Evolutionary conservation across 1,140 invertebrate species (phyloP).

Genomic region (Philotrypesis tridentata): DNA sequence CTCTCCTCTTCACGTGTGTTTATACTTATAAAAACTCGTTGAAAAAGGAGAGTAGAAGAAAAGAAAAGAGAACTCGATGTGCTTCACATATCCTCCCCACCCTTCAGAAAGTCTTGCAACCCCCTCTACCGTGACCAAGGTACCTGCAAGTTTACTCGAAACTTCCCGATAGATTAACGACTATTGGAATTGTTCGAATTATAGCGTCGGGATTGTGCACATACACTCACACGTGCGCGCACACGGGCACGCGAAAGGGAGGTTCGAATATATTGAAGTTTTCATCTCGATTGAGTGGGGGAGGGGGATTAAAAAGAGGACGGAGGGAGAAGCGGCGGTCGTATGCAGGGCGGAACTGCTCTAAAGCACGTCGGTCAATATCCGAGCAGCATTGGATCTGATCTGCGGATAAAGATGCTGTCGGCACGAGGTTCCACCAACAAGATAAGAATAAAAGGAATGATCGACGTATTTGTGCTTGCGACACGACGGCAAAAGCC

Average conservation of each 20-base stretch:
- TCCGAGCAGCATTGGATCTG: constrained; percentile 59
- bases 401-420: constrained; percentile 50
- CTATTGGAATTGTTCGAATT: constrained; percentile 69
- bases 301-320: neutral
- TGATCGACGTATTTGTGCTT: constrained; percentile 47
- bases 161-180: constrained; percentile 70
- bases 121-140: neutral
- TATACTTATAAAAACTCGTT: neutral
- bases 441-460: constrained; percentile 39
- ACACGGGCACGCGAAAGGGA: neutral
- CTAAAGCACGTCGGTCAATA: constrained; percentile 55
- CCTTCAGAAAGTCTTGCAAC: neutral
- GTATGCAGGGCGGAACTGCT: constrained; percentile 44
- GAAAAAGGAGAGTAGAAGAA: neutral
- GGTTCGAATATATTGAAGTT: constrained; percentile 48
- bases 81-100: neutral
- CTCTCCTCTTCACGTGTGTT: neutral
- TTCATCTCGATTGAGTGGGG: constrained; percentile 34
- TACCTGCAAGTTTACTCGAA: constrained; percentile 62
- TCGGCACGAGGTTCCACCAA: neutral
- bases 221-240: constrained; percentile 7
- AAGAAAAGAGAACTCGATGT: neutral
- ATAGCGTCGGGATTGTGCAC: constrained; percentile 51
- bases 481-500: neutral
- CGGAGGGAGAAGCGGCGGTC: neutral